Conservation (phyloP, 2,797 vertebrate genomes). For the Spheniscus humboldti region DNA sequence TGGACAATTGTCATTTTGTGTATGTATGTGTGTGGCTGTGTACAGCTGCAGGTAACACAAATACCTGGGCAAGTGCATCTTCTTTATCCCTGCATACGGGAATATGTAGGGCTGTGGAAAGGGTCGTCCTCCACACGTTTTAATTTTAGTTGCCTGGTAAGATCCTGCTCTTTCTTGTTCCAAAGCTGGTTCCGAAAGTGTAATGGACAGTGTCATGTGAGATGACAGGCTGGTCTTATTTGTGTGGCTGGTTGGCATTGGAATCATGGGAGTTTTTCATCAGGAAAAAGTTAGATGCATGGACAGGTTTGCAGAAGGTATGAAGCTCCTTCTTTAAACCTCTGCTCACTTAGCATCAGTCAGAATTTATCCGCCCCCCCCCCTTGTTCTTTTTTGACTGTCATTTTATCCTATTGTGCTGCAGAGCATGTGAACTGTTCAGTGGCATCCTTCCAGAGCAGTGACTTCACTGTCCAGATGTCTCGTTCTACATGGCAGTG, state of each 20-base stretch:
- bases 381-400: not conserved
- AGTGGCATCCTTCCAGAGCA: slow-evolving; percentile 23
- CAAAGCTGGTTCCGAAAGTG: not conserved
- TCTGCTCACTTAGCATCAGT: not conserved
- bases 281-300: not conserved
- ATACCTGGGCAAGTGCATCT: not conserved
- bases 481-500: slow-evolving; percentile 31
- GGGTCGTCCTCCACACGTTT: not conserved
- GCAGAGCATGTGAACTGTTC: not conserved
- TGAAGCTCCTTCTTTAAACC: not conserved
- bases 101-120: not conserved
- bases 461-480: slow-evolving; percentile 62
- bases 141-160: rapidly evolving
- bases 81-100: not conserved
- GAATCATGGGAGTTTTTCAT: not conserved
- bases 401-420: not conserved
- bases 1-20: not conserved
- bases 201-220: not conserved
- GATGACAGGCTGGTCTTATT: not conserved
- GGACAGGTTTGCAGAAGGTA: not conserved
- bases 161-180: not conserved
- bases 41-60: not conserved
- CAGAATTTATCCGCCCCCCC: not conserved
- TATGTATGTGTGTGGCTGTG: not conserved
- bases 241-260: not conserved